Evolutionary conservation across 2,888 invertebrate genomes (phyloP), one percentile per base, ranked within the genome.

Genomic region (Rhorus exstirpatorius): DNA sequence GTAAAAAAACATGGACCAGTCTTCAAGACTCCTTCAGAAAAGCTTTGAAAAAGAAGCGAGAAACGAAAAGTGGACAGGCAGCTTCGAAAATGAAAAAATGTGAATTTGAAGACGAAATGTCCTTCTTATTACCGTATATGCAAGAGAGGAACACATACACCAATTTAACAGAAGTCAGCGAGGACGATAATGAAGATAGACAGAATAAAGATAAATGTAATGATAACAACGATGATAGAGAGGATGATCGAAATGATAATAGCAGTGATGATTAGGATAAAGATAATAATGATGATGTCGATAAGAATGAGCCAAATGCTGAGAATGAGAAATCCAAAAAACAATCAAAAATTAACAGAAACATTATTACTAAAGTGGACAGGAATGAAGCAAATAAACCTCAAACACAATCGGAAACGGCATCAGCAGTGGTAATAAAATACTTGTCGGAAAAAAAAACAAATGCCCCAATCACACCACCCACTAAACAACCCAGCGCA

Each of bases 51-150:
- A 83, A 79, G 41, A 83, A 70, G 17, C 46, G 55, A 58, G 17
- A 68, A 53, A 68, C 31, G 19, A 79, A 68, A 77, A 74, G 63
- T 83, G 81, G 83, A 35, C 78, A 61, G 38, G 14, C 60, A 10
- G 74, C 75, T 10, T 65, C 31, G 21, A 83, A 82, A 53, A 61
- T 72, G 10, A 79, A 49, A 63, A 83, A 83, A 83, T 83, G 70
- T 78, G 83, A 75, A 83, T 83, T 79, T 21, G 75, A 83, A 49
- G 70, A 83, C 14, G 75, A 83, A 24, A 75, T 83, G 83, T 44
- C 75, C 4, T 83, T 83, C 8, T 35, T 79, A 51, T 7, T 63
- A 53, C 65, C 82, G 31, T 49, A 68, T 31, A 53, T 83, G 35
- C 67, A 78, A 63, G 71, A 83, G 41, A 83, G 58, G 14, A 74